A percentile compares a stretch with the other conserved stretches of the same genome.
Conservation (phyloP, 2,113 vertebrate species). For the Amphiprion percula region DNA sequence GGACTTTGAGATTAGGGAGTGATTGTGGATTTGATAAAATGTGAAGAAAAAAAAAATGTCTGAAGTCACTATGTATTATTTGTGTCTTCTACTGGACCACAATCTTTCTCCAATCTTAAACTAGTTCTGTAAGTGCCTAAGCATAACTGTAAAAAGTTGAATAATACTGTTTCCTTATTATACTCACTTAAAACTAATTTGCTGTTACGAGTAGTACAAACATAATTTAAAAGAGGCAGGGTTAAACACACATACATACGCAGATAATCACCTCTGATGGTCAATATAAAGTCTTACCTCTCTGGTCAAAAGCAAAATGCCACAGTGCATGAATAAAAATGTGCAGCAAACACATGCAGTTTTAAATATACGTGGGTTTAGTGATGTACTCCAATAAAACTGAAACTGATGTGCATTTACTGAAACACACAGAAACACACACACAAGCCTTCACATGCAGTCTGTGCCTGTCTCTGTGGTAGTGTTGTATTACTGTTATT, state of each 20-base stretch:
- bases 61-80: no score
- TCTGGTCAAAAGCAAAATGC: constrained; percentile 86
- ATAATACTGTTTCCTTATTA: no score
- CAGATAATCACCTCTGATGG: no score
- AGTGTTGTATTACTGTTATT: constrained; percentile 41
- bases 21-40: no score
- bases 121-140: no score
- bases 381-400: background rate
- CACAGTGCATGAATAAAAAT: constrained; percentile 83
- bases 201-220: no score
- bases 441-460: background rate
- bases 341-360: background rate
- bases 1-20: no score
- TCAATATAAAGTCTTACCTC: background rate
- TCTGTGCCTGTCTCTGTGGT: constrained; percentile 15
- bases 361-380: background rate
- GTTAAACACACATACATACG: background rate
- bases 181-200: no score
- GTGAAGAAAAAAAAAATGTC: no score
- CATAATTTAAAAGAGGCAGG: background rate
- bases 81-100: no score
- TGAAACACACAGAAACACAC: constrained; percentile 26
- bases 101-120: no score
- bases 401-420: background rate
- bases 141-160: no score